phyloP scores from a whole-genome alignment of 2,113 vertebrate species.

The Sinocyclocheilus grahami region DNA sequence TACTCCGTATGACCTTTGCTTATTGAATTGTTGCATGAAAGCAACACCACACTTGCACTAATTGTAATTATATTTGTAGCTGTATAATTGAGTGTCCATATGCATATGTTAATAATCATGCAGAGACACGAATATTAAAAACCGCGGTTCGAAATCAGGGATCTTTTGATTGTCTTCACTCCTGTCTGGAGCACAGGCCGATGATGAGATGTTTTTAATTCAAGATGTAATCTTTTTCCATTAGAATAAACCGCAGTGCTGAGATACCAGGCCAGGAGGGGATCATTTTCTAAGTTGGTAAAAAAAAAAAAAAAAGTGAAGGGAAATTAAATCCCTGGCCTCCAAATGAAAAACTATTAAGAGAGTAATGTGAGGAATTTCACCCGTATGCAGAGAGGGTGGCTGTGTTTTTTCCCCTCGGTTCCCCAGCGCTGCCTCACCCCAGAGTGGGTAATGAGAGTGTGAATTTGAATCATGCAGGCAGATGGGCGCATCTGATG shows the following conservation, averaged over 20 bases:
- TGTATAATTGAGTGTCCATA: constrained; percentile 12
- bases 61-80: constrained; percentile 46
- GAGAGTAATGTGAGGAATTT: constrained; percentile 51
- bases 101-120: constrained; percentile 41
- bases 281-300: constrained; percentile 55
- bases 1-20: not conserved
- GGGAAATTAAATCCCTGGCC: constrained; percentile 53
- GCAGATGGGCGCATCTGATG: constrained; percentile 53
- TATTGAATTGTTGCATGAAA: not conserved
- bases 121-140: constrained; percentile 53
- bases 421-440: not conserved
- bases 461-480: constrained; percentile 50
- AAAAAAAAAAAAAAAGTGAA: constrained; percentile 41
- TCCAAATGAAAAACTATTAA: constrained; percentile 62
- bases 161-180: constrained; percentile 60
- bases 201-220: constrained; percentile 64
- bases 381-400: constrained; percentile 25
- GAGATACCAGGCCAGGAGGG: constrained; percentile 51
- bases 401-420: constrained; percentile 31
- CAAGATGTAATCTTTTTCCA: constrained; percentile 67
- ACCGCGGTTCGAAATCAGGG: constrained; percentile 31
- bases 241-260: constrained; percentile 64
- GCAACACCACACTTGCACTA: not conserved
- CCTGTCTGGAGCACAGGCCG: constrained; percentile 48
- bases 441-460: constrained; percentile 34